Conservation (phyloP, 1,140 invertebrate species). For the Radopholus similis region DNA sequence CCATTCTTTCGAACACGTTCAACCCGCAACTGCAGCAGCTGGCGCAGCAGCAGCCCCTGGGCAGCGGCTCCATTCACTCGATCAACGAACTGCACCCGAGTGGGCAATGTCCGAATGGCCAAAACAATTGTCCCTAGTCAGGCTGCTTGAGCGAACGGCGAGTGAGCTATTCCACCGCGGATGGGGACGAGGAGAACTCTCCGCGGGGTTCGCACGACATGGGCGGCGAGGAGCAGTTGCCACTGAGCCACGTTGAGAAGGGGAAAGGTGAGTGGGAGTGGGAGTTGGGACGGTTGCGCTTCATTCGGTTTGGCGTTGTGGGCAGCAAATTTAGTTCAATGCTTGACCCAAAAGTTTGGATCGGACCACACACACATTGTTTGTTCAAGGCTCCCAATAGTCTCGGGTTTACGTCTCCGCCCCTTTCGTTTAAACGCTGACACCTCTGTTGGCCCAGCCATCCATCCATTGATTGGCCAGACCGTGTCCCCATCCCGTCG, state of each 20-base stretch:
- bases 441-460: background rate
- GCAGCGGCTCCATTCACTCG: slow-evolving; percentile 52
- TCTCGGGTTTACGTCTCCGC: background rate
- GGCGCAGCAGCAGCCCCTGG: slow-evolving; percentile 2
- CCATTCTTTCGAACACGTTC: slow-evolving; percentile 59
- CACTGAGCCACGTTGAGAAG: background rate
- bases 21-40: slow-evolving; percentile 32
- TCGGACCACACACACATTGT: no score
- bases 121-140: background rate
- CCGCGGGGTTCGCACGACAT: slow-evolving; percentile 57
- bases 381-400: no score
- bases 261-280: background rate
- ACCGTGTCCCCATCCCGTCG: background rate
- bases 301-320: no score
- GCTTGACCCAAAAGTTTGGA: no score
- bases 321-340: no score
- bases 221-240: slow-evolving; percentile 33
- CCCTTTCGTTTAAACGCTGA: background rate
- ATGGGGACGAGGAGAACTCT: slow-evolving; percentile 58
- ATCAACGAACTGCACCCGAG: slow-evolving; percentile 53
- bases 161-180: slow-evolving; percentile 59
- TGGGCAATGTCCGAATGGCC: slow-evolving; percentile 29
- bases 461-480: background rate
- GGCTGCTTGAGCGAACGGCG: slow-evolving; percentile 45
- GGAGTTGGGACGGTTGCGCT: no score